Percentiles rank a stretch among this genome's conserved stretches.
Evolutionary conservation across 2,888 invertebrate species (phyloP).

Genomic region (Aromia moschata): DNA sequence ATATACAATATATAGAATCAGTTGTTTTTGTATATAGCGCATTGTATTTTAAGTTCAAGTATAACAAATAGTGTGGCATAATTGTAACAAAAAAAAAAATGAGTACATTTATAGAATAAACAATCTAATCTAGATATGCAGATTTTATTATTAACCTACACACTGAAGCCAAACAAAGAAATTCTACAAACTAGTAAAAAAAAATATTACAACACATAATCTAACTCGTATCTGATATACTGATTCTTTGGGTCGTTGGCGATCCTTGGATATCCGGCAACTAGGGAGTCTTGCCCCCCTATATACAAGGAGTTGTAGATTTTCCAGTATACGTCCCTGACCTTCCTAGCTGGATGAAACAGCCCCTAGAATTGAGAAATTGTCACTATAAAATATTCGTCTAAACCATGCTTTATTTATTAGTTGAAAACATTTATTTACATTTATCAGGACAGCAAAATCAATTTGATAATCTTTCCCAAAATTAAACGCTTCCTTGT

Average conservation of each 20-base stretch:
- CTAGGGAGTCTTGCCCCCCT: conserved; percentile 97
- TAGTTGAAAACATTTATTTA: too few relatives aligned
- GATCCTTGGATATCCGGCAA: conserved; percentile 97
- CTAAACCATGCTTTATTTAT: too few relatives aligned
- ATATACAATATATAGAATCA: too few relatives aligned
- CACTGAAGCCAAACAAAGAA: neutral
- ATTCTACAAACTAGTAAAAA: neutral
- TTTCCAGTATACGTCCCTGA: conserved; percentile 99
- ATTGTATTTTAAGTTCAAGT: too few relatives aligned
- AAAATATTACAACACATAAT: conserved; percentile 81
- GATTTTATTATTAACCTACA: conserved; percentile 14
- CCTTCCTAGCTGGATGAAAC: conserved; percentile 99
- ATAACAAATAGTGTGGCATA: too few relatives aligned
- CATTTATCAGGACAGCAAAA: too few relatives aligned
- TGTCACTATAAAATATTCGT: neutral
- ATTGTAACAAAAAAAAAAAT: too few relatives aligned
- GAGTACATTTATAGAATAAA: conserved; percentile 5
- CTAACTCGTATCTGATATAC: conserved; percentile 91
- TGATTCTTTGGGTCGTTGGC: conserved; percentile 95
- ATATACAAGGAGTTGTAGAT: conserved; percentile 99
- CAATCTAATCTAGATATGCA: conserved; percentile 10
- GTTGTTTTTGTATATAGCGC: neutral
- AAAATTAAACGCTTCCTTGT: too few relatives aligned
- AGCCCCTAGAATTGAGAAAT: conserved; percentile 74
- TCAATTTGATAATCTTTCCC: too few relatives aligned